These are phyloP conservation scores for Neoascia interrupta DNA, from an alignment of 2,888 invertebrate genomes.

Conservation along the genomic window DNA sequence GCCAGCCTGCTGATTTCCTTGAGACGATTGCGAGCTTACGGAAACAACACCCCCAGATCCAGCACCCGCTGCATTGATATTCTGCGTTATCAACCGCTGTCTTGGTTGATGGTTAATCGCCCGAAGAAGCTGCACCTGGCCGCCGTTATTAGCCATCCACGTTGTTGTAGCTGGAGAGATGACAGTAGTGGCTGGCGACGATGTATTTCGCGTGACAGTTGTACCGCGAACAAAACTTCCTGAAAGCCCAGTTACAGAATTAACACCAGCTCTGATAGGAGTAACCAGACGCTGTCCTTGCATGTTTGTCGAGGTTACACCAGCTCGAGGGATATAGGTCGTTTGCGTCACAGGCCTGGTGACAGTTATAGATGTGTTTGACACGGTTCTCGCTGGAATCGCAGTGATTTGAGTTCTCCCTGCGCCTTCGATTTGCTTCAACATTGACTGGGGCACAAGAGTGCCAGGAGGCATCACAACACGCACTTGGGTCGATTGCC, in stretches of 20 bases:
- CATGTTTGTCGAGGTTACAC: constrained; percentile 78
- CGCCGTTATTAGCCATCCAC: constrained; percentile 77
- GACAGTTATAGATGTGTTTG: constrained; percentile 79
- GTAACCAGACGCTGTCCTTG: constrained; percentile 76
- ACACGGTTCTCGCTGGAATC: constrained; percentile 78
- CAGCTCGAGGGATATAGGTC: constrained; percentile 77
- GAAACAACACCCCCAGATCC: constrained; percentile 70
- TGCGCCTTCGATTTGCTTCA: constrained; percentile 80
- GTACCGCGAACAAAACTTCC: constrained; percentile 77
- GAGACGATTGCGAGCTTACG: constrained; percentile 64
- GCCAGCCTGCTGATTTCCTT: constrained; percentile 63
- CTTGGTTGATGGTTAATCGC: constrained; percentile 77
- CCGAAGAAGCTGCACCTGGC: constrained; percentile 78
- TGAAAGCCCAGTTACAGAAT: constrained; percentile 73
- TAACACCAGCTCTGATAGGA: constrained; percentile 75
- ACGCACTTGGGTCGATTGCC: constrained; percentile 78
- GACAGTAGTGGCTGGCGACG: constrained; percentile 78
- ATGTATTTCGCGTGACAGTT: constrained; percentile 73
- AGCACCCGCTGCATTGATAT: constrained; percentile 71
- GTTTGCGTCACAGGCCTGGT: constrained; percentile 78
- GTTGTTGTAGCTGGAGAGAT: constrained; percentile 78
- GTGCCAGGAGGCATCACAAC: constrained; percentile 78
- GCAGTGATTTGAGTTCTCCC: constrained; percentile 78
- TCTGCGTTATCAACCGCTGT: constrained; percentile 78
- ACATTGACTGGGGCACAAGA: constrained; percentile 80